Evolutionary conservation across 2,888 invertebrate species (phyloP), one percentile per base, ranked within the genome.

Genomic region (Drosophila mimica): DNA sequence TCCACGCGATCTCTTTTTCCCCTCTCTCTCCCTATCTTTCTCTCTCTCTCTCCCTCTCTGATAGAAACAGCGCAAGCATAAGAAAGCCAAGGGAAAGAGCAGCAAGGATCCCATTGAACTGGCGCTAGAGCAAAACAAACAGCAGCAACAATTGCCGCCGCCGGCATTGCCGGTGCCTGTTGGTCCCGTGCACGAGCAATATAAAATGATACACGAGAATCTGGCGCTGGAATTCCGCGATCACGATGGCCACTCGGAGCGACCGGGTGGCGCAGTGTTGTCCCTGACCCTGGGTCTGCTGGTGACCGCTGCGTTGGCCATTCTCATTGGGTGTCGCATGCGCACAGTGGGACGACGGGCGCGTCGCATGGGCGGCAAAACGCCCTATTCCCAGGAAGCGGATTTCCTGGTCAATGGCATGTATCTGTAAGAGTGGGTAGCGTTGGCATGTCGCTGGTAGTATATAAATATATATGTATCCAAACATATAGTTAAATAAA

Each of bases 351-450:
- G 92, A 7, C 95, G 97, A 81, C 94, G 97, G 65, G 95, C 97
- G 73, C 94, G 96, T 76, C 95, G 97, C 83, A 61, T 92, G 74
- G 96, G 96, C 56, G 96, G 97, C 70, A 96, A 97, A 93, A 95
- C 96, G 58, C 95, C 96, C 25, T 96, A 97, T 91, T 96, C 97
- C 38, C 97, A 98, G 93, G 99, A 99, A 94, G 98, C 98, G 0
- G 99, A 99, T 94, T 99, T 98, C 94, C 95, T 99, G 89, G 98
- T 99, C 86, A 99, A 99, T 94, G 99, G 99, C 91, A 99, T 99
- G 98, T 99, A 99, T 94, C 95, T 99, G 65, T 92, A 91, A 89
- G 68, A 38, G 30, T 20, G 11, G 43, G 17, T n/a, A 20, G 11
- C 40, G 11, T 43, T 2, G 5, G 11, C 30, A 58, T 43, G 46